A percentile compares a stretch with the other conserved stretches of the same genome.
Evolutionary conservation across 2,113 vertebrate species (phyloP).

Genomic region (Stegostoma tigrinum): DNA sequence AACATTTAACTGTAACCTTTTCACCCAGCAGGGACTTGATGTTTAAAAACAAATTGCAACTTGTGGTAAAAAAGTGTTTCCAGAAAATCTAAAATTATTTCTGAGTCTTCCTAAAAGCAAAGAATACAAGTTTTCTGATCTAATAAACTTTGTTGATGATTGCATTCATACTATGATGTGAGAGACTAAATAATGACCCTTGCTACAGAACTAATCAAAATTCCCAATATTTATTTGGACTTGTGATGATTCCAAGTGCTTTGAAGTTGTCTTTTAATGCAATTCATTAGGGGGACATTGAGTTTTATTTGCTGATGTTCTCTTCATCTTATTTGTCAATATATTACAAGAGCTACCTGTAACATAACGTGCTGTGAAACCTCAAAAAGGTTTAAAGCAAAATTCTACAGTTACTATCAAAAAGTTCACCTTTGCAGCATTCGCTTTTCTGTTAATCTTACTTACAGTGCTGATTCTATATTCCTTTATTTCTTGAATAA

Average conservation of each 20-base stretch:
- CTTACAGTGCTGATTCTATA: background rate
- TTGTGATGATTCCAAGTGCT: background rate
- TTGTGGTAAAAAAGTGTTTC: background rate
- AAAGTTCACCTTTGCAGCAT: background rate
- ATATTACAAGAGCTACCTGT: background rate
- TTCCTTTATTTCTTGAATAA: slow-evolving; percentile 40
- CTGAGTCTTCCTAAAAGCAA: background rate
- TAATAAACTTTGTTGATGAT: slow-evolving; percentile 9
- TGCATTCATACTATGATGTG: slow-evolving; percentile 28
- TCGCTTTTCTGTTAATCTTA: background rate
- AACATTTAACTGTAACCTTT: background rate
- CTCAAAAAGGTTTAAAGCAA: slow-evolving; percentile 13
- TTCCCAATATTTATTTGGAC: slow-evolving; percentile 28
- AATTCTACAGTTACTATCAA: background rate
- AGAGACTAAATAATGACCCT: slow-evolving; percentile 35
- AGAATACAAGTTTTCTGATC: background rate
- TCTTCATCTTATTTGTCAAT: background rate
- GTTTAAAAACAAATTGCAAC: slow-evolving; percentile 11
- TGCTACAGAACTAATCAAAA: slow-evolving; percentile 23
- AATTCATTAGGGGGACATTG: background rate
- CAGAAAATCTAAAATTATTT: background rate
- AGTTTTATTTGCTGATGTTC: background rate
- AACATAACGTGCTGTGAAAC: background rate
- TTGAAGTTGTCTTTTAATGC: slow-evolving; percentile 17
- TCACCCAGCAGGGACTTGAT: background rate